phyloP scores from a whole-genome alignment of 1,140 invertebrate species.

The Wiebesia pumilae region DNA sequence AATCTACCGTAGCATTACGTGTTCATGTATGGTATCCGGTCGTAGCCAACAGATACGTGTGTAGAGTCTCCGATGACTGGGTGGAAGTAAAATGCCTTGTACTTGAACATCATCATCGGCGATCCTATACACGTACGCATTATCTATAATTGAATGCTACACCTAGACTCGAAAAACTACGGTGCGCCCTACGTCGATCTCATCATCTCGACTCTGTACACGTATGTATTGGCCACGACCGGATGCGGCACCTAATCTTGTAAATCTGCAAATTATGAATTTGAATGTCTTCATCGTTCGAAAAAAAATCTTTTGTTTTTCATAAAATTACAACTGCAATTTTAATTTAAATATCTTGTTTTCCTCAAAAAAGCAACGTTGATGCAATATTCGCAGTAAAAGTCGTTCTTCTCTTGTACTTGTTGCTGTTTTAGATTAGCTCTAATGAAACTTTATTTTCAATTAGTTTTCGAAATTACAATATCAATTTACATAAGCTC shows the following conservation, averaged over 20 bases:
- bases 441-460: no score
- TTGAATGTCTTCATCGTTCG: background rate
- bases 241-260: constrained; percentile 5
- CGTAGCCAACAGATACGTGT: background rate
- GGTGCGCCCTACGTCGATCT: background rate
- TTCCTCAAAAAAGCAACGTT: background rate
- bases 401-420: no score
- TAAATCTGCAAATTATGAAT: constrained; percentile 8
- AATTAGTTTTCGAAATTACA: no score
- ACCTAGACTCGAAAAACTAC: constrained; percentile 7
- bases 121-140: background rate
- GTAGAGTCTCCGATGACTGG: background rate
- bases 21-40: constrained; percentile 15
- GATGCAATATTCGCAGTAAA: no score
- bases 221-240: background rate
- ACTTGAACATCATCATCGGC: background rate
- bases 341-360: background rate
- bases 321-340: background rate
- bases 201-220: background rate
- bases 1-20: background rate
- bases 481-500: no score
- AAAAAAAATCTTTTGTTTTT: background rate
- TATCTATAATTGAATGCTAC: constrained; percentile 8
- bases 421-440: no score
- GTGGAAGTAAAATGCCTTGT: background rate